These are phyloP conservation scores for Cinclus cinclus DNA, from an alignment of 2,113 vertebrate species.

Conservation along the genomic window DNA sequence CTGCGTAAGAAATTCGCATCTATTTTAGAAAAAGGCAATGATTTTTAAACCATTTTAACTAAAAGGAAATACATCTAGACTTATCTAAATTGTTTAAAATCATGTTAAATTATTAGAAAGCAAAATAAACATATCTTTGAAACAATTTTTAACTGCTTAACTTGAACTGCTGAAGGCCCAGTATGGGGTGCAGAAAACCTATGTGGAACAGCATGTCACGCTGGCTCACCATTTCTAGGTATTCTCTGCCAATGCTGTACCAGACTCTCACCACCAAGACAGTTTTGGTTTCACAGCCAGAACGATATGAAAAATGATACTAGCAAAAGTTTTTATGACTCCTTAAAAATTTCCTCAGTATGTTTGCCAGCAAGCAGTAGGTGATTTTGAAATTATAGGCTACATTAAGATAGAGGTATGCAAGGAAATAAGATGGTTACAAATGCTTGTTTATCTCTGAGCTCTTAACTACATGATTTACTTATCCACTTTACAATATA, in stretches of 20 bases:
- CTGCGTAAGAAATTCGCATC: neutral
- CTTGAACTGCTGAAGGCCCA: neutral
- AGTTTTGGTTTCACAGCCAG: constrained; percentile 12
- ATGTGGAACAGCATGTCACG: rapidly evolving
- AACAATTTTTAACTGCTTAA: neutral
- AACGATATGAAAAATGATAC: neutral
- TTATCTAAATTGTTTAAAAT: neutral
- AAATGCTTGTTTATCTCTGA: constrained; percentile 35
- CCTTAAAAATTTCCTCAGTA: constrained; percentile 2
- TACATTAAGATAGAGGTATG: neutral
- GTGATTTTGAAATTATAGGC: constrained; percentile 36
- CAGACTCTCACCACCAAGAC: neutral
- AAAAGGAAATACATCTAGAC: neutral
- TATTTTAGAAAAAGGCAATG: neutral
- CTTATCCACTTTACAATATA: constrained; percentile 31
- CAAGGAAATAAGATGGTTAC: constrained; percentile 20
- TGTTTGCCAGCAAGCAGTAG: constrained; percentile 38
- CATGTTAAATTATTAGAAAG: neutral
- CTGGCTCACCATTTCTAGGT: neutral
- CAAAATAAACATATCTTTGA: neutral
- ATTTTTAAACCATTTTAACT: neutral
- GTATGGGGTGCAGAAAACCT: neutral
- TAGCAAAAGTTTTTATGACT: constrained; percentile 39
- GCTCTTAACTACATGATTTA: constrained; percentile 12
- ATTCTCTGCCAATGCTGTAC: rapidly evolving